Evolutionary conservation across 2,888 invertebrate genomes (phyloP).

Genomic region (Stomorhina lunata): DNA sequence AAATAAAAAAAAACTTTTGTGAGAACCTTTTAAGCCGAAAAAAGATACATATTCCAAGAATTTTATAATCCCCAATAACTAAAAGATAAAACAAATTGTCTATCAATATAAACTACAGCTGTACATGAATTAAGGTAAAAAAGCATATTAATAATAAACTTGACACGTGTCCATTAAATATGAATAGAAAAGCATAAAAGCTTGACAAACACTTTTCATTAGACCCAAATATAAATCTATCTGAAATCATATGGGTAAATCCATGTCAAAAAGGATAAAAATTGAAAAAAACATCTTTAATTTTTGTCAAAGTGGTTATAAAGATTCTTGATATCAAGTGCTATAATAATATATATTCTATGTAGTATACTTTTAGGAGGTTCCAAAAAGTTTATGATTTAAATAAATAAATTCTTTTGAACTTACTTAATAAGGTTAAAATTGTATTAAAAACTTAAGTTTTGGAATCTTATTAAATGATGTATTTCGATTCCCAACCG

Average conservation of each 20-base stretch:
- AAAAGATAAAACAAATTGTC: not conserved
- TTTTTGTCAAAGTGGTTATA: too few species aligned
- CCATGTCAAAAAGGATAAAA: too few species aligned
- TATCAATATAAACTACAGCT: not conserved
- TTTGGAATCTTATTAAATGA: too few species aligned
- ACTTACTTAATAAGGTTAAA: too few species aligned
- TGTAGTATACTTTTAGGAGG: too few species aligned
- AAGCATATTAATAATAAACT: not conserved
- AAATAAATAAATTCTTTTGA: too few species aligned
- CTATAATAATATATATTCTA: too few species aligned
- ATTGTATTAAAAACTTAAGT: too few species aligned
- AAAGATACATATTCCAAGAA: not conserved
- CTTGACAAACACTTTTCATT: not conserved
- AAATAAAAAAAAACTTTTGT: not conserved
- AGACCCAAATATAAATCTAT: not conserved
- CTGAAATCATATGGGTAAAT: not conserved
- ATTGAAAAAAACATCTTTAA: too few species aligned
- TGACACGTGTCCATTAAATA: slow-evolving; percentile 24
- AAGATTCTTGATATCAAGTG: too few species aligned
- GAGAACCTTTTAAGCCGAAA: not conserved
- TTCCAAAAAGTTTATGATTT: too few species aligned
- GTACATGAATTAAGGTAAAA: slow-evolving; percentile 4
- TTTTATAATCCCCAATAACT: not conserved
- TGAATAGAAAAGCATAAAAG: not conserved
- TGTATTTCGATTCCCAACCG: too few species aligned